phyloP scores from a whole-genome alignment of 2,888 invertebrate species.

The Sisyra terminalis region DNA sequence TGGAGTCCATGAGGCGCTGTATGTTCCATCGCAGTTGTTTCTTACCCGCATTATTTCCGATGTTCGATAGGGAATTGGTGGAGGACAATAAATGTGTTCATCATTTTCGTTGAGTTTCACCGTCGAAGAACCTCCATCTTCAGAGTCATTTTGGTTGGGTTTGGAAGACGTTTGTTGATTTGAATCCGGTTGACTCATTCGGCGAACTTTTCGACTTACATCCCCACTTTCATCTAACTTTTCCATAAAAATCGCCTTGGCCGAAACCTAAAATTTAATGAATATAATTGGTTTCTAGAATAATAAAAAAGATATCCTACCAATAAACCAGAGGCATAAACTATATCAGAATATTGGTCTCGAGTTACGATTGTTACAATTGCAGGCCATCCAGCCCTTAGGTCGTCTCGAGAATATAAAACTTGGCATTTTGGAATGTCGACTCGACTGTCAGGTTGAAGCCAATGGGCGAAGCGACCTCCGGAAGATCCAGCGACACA shows the following conservation, averaged over 20 bases:
- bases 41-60: slow-evolving; percentile 67
- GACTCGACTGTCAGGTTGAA: slow-evolving; percentile 82
- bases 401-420: slow-evolving; percentile 49
- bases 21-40: slow-evolving; percentile 63
- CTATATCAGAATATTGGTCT: slow-evolving; percentile 85
- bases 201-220: slow-evolving; percentile 37
- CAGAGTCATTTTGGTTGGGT: not conserved
- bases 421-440: slow-evolving; percentile 81
- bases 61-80: slow-evolving; percentile 49
- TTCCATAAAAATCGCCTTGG: slow-evolving; percentile 55
- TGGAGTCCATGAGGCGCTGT: slow-evolving; percentile 83
- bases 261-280: slow-evolving; percentile 36
- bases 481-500: slow-evolving; percentile 77
- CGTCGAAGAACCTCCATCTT: not conserved
- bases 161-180: not conserved
- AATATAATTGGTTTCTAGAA: no score
- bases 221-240: slow-evolving; percentile 45
- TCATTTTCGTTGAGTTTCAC: slow-evolving; percentile 2
- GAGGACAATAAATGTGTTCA: slow-evolving; percentile 21
- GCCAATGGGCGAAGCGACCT: slow-evolving; percentile 84
- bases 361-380: slow-evolving; percentile 64
- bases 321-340: slow-evolving; percentile 70
- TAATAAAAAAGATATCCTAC: slow-evolving; percentile 39
- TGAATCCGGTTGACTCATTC: slow-evolving; percentile 35
- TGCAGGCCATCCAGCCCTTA: slow-evolving; percentile 70